These are phyloP conservation scores for Poecilus cupreus DNA, from an alignment of 2,888 invertebrate genomes.

Conservation along the genomic window DNA sequence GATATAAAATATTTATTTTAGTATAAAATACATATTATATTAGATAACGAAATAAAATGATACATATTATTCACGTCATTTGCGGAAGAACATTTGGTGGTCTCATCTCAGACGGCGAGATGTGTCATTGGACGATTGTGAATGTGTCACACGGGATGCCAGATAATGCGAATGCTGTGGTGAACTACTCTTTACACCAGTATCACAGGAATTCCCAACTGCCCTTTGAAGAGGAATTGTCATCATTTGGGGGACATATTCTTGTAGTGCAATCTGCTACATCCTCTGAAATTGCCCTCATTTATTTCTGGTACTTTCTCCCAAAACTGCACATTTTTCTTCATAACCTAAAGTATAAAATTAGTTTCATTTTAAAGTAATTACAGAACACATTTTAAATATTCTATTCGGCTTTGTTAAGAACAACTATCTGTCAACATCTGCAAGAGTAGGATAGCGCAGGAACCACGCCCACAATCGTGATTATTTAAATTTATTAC, in stretches of 20 bases:
- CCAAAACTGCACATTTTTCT: background rate
- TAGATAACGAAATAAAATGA: background rate
- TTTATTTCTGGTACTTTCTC: background rate
- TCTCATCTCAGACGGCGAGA: background rate
- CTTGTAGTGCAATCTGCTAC: background rate
- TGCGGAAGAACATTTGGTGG: too few species aligned
- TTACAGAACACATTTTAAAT: too few species aligned
- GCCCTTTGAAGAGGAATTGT: slow-evolving; percentile 1
- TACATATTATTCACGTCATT: background rate
- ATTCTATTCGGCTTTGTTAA: too few species aligned
- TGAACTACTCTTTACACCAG: slow-evolving; percentile 1
- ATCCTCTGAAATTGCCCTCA: background rate
- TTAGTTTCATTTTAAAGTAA: too few species aligned
- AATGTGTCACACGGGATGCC: slow-evolving; percentile 7
- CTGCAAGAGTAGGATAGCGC: too few species aligned
- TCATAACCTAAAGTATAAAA: too few species aligned
- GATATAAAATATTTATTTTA: background rate
- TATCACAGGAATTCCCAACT: slow-evolving; percentile 17
- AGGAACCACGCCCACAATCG: too few species aligned
- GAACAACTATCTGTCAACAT: too few species aligned
- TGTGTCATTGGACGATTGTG: background rate
- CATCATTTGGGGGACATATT: slow-evolving; percentile 25
- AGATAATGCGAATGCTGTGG: background rate
- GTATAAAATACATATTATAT: background rate
- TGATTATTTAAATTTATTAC: too few species aligned